Evolutionary conservation across 23 tunicate genomes (phyloP).

Genomic region (Diplosoma virens): DNA sequence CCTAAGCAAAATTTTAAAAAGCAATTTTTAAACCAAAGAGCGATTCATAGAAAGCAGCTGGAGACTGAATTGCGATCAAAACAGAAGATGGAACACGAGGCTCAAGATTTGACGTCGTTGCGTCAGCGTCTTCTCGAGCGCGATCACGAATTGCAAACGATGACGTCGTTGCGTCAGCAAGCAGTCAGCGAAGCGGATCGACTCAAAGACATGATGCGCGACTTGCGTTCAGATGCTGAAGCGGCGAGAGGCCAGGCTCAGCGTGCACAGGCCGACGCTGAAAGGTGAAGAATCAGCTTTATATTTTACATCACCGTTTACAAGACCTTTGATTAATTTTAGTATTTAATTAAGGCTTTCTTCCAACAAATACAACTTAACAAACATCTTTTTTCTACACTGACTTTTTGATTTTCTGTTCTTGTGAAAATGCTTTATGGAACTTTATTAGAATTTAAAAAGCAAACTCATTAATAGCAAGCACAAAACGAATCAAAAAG

Average conservation of each 20-base stretch:
- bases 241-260: slow-evolving; percentile 46
- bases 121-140: slow-evolving; percentile 44
- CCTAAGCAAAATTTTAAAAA: too few relatives aligned
- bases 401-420: too few relatives aligned
- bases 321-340: too few relatives aligned
- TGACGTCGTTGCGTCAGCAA: slow-evolving; percentile 49
- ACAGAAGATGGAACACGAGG: slow-evolving; percentile 39
- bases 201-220: slow-evolving; percentile 42
- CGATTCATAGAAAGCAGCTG: slow-evolving; percentile 16
- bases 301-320: too few relatives aligned
- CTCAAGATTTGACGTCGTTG: slow-evolving; percentile 39
- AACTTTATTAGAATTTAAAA: too few relatives aligned
- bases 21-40: too few relatives aligned
- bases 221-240: slow-evolving; percentile 44
- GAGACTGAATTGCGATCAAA: slow-evolving; percentile 28
- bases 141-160: slow-evolving; percentile 55
- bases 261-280: slow-evolving; percentile 48
- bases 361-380: too few relatives aligned
- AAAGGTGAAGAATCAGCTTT: slow-evolving; percentile 24
- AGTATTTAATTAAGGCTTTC: too few relatives aligned
- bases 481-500: too few relatives aligned
- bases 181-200: slow-evolving; percentile 47
- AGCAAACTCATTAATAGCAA: too few relatives aligned
- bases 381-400: too few relatives aligned
- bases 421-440: too few relatives aligned